A percentile compares a stretch with the other conserved stretches of the same genome.
phyloP scores from a whole-genome alignment of 2,113 vertebrate species.

The Elgaria multicarinata region DNA sequence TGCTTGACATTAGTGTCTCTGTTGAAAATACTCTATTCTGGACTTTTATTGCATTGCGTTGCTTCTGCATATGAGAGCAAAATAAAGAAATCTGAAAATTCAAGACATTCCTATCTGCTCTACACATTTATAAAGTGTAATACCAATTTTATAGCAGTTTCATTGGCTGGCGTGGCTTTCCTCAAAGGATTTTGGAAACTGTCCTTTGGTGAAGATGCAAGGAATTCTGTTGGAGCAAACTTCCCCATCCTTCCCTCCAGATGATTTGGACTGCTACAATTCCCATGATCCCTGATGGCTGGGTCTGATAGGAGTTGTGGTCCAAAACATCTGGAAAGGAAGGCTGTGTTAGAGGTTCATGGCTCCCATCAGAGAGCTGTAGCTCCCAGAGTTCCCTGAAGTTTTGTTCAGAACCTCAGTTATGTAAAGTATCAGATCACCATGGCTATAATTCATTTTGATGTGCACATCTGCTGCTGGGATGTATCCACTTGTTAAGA shows the following conservation, averaged over 20 bases:
- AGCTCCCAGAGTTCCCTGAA: background rate
- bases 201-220: background rate
- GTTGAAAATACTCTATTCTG: background rate
- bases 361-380: background rate
- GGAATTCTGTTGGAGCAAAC: background rate
- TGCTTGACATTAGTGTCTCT: background rate
- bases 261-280: too few relatives aligned
- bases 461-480: slow-evolving; percentile 1
- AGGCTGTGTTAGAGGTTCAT: background rate
- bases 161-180: background rate
- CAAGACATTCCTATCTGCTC: background rate
- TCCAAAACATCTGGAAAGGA: background rate
- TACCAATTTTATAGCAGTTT: background rate
- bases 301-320: too few relatives aligned
- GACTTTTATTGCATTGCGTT: background rate
- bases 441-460: background rate
- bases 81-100: background rate
- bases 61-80: background rate
- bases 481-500: background rate
- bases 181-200: background rate
- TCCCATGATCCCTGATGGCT: too few relatives aligned
- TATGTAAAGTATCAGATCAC: background rate
- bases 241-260: too few relatives aligned
- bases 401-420: slow-evolving; percentile 10
- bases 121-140: background rate